Base-by-base conservation (phyloP, 2,113 vertebrate genomes). In the Callaeas wilsoni region DNA sequence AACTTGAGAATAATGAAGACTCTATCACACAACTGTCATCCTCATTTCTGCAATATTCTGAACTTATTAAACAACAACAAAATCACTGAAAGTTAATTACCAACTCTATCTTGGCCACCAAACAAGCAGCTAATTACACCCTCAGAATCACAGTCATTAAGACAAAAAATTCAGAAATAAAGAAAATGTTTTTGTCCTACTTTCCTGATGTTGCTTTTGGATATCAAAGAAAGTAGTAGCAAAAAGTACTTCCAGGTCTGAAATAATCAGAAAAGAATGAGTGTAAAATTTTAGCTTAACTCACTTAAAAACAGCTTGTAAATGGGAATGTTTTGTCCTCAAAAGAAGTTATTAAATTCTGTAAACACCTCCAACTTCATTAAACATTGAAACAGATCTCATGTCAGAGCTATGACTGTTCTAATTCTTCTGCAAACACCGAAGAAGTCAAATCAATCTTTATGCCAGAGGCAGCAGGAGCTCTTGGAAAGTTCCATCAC, bases 201-300 rank as follows among this genome's bases (percentile, higher is more conserved):
- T 90, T 94, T 68, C 32, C 44, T 57, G 14, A 30, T 94, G 57
- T 35, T 96, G 64, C 78, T 81, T 95, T 86, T 89, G 84, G 64
- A 59, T 74, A 78, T 63, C 33, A 81, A 63, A 90, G 16, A 68
- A 79, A 90, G 35, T 6, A 65, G 11, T 4, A 74, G 20, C 26
- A 71, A 57, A 76, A 93, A 87, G n/a, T 68, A 86, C n/a, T 74
- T 84, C 52, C 64, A 90, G 39, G 56, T 92, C 42, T 47, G 52
- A 92, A 92, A 92, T 42, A 30, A 87, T 68, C 56, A 93, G 64
- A 78, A 84, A 74, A 89, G 25, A 84, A 78, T 56, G 55, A 84
- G 17, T 52, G 21, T 11, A 88, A 78, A 88, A 89, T 69, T 80
- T 63, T 21, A 92, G 33, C 33, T 62, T 46, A 79, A 50, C 17